A percentile compares a stretch with the other conserved stretches of the same genome.
Conservation (phyloP, 2,113 vertebrate genomes). For the Notothenia rossii region DNA sequence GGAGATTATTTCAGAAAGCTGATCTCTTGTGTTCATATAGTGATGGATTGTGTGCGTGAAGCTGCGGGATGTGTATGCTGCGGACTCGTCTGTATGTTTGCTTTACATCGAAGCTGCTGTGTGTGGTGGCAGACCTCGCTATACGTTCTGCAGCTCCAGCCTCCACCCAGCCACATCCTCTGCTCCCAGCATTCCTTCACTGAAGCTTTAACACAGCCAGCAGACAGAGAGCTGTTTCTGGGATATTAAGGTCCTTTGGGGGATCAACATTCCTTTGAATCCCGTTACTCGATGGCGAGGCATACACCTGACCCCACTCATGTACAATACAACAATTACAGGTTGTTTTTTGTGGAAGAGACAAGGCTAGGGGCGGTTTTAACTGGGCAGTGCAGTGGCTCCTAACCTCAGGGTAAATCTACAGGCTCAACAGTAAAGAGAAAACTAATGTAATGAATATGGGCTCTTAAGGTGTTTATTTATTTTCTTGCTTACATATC, state of each 20-base stretch:
- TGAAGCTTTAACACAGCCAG: background rate
- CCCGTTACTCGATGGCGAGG: background rate
- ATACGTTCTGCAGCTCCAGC: slow-evolving; percentile 37
- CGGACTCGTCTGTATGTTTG: slow-evolving; percentile 65
- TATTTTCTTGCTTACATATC: background rate
- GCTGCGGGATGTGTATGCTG: slow-evolving; percentile 71
- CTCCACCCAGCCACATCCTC: slow-evolving; percentile 56
- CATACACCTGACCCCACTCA: background rate
- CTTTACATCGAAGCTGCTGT: slow-evolving; percentile 57
- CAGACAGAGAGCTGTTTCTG: background rate
- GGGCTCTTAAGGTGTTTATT: background rate
- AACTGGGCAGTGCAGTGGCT: background rate
- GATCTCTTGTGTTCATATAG: slow-evolving; percentile 25
- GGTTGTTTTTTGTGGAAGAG: background rate
- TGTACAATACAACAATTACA: background rate
- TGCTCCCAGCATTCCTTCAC: slow-evolving; percentile 59
- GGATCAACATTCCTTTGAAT: background rate
- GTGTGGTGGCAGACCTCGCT: slow-evolving; percentile 10
- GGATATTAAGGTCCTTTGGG: background rate
- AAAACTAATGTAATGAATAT: background rate
- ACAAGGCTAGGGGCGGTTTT: background rate
- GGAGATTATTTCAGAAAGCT: slow-evolving; percentile 57
- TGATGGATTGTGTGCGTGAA: slow-evolving; percentile 12
- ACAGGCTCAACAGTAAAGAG: background rate
- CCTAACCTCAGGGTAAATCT: background rate